These are phyloP conservation scores for Mionectes olivaceus DNA, from an alignment of 2,797 vertebrate species.

Conservation along the genomic window DNA sequence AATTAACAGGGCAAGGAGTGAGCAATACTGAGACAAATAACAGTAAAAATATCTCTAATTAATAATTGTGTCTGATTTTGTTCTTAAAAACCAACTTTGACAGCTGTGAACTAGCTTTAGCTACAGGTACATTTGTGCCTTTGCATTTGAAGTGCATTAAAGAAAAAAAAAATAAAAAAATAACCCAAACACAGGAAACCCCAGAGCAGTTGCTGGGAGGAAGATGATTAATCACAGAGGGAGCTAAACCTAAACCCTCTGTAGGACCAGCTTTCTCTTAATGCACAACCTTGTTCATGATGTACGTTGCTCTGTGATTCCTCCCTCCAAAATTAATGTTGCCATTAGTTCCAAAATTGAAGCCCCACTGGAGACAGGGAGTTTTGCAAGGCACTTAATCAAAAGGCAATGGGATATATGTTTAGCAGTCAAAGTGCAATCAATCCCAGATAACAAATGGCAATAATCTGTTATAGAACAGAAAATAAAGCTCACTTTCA, in stretches of 20 bases:
- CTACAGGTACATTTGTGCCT: neutral
- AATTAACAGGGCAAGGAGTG: neutral
- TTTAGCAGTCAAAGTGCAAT: neutral
- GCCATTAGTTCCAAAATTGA: constrained; percentile 18
- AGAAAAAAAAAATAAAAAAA: neutral
- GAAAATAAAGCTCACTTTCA: neutral
- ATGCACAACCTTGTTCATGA: constrained; percentile 11
- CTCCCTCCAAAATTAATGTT: constrained; percentile 32
- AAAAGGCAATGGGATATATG: neutral
- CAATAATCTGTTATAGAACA: neutral
- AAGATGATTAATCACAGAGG: constrained; percentile 54
- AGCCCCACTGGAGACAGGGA: neutral
- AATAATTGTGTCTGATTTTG: neutral
- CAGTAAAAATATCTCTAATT: neutral
- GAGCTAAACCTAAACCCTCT: neutral
- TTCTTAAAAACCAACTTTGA: constrained; percentile 24
- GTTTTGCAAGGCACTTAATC: constrained; percentile 4
- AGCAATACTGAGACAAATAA: neutral
- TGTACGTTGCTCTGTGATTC: neutral
- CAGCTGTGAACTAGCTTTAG: neutral
- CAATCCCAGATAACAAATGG: neutral
- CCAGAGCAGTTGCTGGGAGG: constrained; percentile 13
- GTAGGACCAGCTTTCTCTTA: constrained; percentile 25
- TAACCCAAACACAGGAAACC: too few relatives aligned
- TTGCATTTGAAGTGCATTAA: constrained; percentile 33